Evolutionary conservation across 2,888 invertebrate species (phyloP), one percentile per base, ranked within the genome.

Genomic region (Nowickia ferox): DNA sequence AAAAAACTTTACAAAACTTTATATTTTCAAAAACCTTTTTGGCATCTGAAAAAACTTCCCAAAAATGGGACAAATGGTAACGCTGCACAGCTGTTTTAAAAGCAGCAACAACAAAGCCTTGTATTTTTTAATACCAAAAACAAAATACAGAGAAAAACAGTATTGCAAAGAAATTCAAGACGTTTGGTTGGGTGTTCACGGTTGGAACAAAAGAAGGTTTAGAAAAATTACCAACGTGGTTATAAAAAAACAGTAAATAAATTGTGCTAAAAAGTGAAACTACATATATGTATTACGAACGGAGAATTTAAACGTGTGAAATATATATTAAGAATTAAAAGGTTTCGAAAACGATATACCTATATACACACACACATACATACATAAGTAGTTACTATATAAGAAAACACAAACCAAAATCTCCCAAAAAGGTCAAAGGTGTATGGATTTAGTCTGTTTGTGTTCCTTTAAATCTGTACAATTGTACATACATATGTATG

Each of bases 131-230:
- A 13, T 22, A 30, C 30, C 30, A 30, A 30, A 63, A 46, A 63
- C 13, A 69, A 79, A 78, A 61, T 59, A 9, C 40, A 40, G 51
- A 79, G 68, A 74, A 75, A 63, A 30, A 4, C 17, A 84, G 84
- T 84, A 69, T 80, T 80, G 75, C 57, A 80, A 80, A 80, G 75
- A 84, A 69, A 78, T 79, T 84, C 79, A 38, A 76, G 69, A 65
- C 75, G 69, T 57, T 69, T 65, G 46, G 79, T 80, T 65, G 1
- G 30, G 8, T 10, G 51, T 13, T 17, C 44, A 17, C 61, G 51
- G 68, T 46, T 46, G 38, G 19, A 53, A 51, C 1, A 30, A 46
- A 44, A 38, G 2, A 17, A 10, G 19, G 1, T 42, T 46, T 15
- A n/a, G 38, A 53, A 51, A 66, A 71, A 30, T 13, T 51, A 79